phyloP scores from a whole-genome alignment of 2,888 invertebrate species.

The Ormyrus thymus region DNA sequence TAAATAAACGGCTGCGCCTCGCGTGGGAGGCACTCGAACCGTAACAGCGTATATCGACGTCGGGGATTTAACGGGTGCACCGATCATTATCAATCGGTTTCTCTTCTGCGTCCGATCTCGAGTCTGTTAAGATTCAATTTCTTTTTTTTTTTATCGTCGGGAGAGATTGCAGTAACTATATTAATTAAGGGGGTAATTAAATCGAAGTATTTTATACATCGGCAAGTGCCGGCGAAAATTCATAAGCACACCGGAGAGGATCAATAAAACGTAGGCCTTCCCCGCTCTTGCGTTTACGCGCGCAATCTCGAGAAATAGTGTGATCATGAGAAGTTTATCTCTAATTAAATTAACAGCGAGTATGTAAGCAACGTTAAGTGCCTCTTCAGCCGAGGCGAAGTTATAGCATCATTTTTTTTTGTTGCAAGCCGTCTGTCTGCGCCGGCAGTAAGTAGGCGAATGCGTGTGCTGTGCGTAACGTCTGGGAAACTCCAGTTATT shows the following conservation, averaged over 20 bases:
- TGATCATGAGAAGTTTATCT: conserved; percentile 45
- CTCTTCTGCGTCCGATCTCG: background rate
- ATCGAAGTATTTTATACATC: no score
- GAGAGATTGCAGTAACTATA: no score
- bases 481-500: no score
- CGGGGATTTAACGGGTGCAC: conserved; percentile 12
- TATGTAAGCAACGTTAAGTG: conserved; percentile 47
- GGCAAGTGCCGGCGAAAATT: no score
- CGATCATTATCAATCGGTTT: background rate
- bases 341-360: conserved; percentile 50
- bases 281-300: background rate
- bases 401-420: background rate
- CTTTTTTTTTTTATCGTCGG: no score
- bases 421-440: conserved; percentile 40
- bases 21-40: conserved; percentile 18
- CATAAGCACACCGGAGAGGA: no score
- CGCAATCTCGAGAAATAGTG: conserved; percentile 20
- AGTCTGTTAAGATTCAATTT: background rate
- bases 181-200: no score
- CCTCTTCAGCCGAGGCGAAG: conserved; percentile 5
- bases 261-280: no score
- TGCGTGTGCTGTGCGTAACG: no score
- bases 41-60: background rate
- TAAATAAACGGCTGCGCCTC: conserved; percentile 29
- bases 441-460: background rate